These are phyloP conservation scores for Anastatus disparis DNA, from an alignment of 1,140 invertebrate genomes.

Conservation along the genomic window DNA sequence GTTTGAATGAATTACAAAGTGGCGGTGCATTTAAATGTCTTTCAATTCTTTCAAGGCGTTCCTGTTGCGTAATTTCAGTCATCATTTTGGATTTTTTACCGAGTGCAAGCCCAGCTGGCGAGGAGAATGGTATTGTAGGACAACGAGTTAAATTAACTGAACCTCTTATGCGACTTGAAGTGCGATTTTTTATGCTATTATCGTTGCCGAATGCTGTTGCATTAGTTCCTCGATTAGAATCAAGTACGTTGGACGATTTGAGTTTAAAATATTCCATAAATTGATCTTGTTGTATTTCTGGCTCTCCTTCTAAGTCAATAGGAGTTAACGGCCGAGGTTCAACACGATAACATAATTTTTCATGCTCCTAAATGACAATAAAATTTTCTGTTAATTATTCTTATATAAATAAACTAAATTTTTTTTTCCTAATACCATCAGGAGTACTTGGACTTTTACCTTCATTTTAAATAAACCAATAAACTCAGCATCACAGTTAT, in stretches of 20 bases:
- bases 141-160: constrained; percentile 65
- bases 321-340: constrained; percentile 57
- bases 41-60: constrained; percentile 68
- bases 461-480: constrained; percentile 69
- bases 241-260: constrained; percentile 44
- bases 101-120: constrained; percentile 68
- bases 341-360: constrained; percentile 62
- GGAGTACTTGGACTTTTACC: constrained; percentile 61
- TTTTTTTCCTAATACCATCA: too few relatives aligned
- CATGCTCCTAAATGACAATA: constrained; percentile 66
- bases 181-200: constrained; percentile 47
- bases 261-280: constrained; percentile 63
- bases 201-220: constrained; percentile 9
- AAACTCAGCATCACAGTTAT: constrained; percentile 77
- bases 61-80: constrained; percentile 65
- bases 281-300: constrained; percentile 58
- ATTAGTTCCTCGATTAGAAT: background rate
- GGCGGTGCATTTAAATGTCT: constrained; percentile 66
- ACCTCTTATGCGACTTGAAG: constrained; percentile 63
- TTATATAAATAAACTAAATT: background rate
- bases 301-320: constrained; percentile 41
- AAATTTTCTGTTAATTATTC: background rate
- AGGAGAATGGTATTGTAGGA: constrained; percentile 69
- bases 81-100: constrained; percentile 67
- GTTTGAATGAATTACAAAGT: constrained; percentile 55